phyloP scores from a whole-genome alignment of 2,888 invertebrate genomes.

The Melanostoma scalare region DNA sequence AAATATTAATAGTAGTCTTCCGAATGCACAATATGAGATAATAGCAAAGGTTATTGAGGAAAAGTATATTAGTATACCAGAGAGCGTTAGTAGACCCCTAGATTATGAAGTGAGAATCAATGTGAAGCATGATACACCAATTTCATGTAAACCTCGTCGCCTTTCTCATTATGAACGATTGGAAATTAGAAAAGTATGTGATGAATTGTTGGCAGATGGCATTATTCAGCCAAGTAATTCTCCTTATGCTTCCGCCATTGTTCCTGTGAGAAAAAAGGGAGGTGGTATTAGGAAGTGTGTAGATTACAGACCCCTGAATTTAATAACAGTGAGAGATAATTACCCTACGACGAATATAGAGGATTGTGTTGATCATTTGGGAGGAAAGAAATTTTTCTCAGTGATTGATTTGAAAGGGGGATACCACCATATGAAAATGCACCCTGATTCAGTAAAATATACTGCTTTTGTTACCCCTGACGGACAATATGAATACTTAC shows the following conservation, averaged over 20 bases:
- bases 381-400: too few relatives aligned
- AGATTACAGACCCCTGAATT: conserved; percentile 61
- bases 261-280: conserved; percentile 52
- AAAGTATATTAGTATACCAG: too few relatives aligned
- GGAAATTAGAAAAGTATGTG: neutral
- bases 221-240: conserved; percentile 15
- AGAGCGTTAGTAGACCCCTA: too few relatives aligned
- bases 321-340: conserved; percentile 51
- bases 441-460: too few relatives aligned
- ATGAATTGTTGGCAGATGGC: neutral
- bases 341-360: conserved; percentile 62
- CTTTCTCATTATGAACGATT: conserved; percentile 12
- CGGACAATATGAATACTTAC: too few relatives aligned
- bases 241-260: conserved; percentile 56
- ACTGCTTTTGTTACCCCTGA: too few relatives aligned
- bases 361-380: conserved; percentile 17
- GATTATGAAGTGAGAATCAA: too few relatives aligned
- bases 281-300: conserved; percentile 44
- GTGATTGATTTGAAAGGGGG: too few relatives aligned
- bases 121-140: neutral
- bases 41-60: too few relatives aligned
- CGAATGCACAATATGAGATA: too few relatives aligned
- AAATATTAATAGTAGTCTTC: too few relatives aligned
- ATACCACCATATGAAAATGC: too few relatives aligned
- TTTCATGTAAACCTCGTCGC: neutral